These are phyloP conservation scores for Sebastiscus tertius DNA, from an alignment of 2,797 vertebrate species.

Conservation along the genomic window DNA sequence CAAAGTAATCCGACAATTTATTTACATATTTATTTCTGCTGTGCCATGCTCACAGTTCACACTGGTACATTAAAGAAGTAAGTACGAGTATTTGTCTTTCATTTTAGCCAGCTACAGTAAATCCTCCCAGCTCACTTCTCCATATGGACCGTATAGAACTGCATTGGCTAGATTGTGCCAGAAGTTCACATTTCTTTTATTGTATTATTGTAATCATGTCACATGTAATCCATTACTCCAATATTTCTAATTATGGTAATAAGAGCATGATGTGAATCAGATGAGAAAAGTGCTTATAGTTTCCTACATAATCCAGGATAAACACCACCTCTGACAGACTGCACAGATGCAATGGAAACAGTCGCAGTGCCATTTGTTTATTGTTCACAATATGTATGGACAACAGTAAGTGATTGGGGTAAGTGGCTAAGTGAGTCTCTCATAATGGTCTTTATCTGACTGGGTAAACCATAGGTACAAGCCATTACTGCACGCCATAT, in stretches of 20 bases:
- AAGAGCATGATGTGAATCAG: background rate
- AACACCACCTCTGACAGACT: background rate
- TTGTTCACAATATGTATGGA: background rate
- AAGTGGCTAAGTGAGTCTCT: conserved; percentile 27
- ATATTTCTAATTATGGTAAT: conserved; percentile 12
- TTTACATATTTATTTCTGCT: background rate
- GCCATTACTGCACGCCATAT: conserved; percentile 50
- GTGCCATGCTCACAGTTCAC: background rate
- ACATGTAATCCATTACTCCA: background rate
- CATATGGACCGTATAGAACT: background rate
- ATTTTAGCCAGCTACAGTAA: background rate
- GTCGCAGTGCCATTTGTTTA: background rate
- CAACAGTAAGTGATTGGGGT: conserved; percentile 1
- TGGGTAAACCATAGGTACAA: conserved; percentile 47
- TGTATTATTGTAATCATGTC: background rate
- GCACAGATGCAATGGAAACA: background rate
- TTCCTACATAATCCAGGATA: background rate
- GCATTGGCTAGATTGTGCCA: background rate
- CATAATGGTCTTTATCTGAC: conserved; percentile 48
- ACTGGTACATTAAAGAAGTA: background rate
- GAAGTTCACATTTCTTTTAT: background rate
- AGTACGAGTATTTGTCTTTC: background rate
- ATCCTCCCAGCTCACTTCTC: background rate
- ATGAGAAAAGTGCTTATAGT: background rate
- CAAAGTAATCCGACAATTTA: background rate